Conservation (phyloP, 2,113 vertebrate species). For the Rhinogobius similis region DNA sequence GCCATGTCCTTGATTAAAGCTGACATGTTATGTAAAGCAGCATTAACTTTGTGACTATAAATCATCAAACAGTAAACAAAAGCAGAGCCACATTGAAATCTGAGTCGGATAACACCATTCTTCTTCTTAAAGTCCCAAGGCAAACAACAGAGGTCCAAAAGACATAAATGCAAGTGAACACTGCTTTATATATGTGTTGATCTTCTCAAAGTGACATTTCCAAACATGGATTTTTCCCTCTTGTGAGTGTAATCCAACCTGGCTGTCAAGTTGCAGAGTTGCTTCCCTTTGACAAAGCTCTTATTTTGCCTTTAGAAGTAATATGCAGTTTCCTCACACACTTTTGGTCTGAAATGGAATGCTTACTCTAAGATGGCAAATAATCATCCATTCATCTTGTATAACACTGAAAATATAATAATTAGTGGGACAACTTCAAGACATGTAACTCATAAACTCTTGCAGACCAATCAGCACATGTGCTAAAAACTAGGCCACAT, state of each 20-base stretch:
- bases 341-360: neutral
- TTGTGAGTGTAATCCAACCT: neutral
- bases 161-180: conserved; percentile 10
- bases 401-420: neutral
- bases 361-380: neutral
- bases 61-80: neutral
- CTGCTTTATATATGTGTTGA: neutral
- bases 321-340: neutral
- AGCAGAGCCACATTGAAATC: neutral
- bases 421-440: neutral
- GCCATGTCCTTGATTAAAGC: neutral
- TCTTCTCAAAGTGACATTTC: conserved; percentile 11
- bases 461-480: too few species aligned
- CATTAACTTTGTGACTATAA: neutral
- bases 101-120: neutral
- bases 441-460: neutral
- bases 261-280: conserved; percentile 8
- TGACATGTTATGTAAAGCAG: neutral
- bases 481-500: too few species aligned
- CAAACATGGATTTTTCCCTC: neutral
- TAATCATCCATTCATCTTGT: neutral
- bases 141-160: conserved; percentile 27
- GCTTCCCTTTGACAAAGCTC: neutral
- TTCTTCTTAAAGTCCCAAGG: conserved; percentile 11
- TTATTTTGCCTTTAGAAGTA: conserved; percentile 1